phyloP scores from a whole-genome alignment of 2,797 vertebrate species.

The Platalea minor region DNA sequence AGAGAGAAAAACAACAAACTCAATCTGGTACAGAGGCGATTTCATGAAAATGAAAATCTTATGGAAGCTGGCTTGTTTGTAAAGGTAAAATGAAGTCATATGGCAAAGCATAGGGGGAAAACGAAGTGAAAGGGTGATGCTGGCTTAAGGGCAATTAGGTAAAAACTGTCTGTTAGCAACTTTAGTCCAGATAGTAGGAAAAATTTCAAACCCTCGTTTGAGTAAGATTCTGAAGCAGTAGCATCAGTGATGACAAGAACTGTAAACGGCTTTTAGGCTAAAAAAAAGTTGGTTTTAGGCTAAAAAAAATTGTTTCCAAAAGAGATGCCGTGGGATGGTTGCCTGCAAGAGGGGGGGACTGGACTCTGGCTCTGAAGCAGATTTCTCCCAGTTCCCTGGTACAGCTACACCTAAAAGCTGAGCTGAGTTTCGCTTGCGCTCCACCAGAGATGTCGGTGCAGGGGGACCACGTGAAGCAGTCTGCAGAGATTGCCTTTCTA shows the following conservation, averaged over 20 bases:
- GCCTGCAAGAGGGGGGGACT: neutral
- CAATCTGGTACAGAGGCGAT: neutral
- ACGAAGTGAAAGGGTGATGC: neutral
- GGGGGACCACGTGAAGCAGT: accelerated
- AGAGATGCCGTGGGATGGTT: neutral
- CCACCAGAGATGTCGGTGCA: neutral
- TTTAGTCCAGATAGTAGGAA: neutral
- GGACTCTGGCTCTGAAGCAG: neutral
- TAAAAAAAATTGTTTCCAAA: neutral
- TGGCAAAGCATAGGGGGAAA: neutral
- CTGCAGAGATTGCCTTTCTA: neutral
- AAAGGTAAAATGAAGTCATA: neutral
- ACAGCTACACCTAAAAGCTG: neutral
- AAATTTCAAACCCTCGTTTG: neutral
- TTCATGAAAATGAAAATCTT: neutral
- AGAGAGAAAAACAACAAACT: neutral
- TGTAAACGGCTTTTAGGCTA: neutral
- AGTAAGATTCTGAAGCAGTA: neutral
- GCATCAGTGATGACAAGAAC: neutral
- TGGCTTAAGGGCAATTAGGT: neutral
- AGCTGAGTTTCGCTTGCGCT: neutral
- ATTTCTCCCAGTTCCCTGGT: neutral
- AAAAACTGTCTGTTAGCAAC: neutral
- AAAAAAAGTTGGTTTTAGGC: neutral
- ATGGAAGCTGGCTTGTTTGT: neutral